phyloP scores from a whole-genome alignment of 1,140 invertebrate species.

The Aphelenchoides fujianensis region DNA sequence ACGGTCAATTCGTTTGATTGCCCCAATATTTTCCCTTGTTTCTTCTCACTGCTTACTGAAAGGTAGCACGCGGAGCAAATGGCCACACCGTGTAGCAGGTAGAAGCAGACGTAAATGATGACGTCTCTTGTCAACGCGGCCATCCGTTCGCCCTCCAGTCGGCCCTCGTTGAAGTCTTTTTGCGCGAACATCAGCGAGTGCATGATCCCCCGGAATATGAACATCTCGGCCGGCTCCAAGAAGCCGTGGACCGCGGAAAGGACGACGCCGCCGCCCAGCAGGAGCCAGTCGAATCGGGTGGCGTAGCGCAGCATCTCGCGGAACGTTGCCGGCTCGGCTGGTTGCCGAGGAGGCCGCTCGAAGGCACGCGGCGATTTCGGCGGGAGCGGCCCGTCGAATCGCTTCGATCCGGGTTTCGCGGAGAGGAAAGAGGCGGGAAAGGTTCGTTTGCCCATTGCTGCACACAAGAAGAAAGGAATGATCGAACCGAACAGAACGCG shows the following conservation, averaged over 20 bases:
- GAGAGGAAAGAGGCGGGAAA: not conserved
- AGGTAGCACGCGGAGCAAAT: not conserved
- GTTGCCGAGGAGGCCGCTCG: too few relatives aligned
- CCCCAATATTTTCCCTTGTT: too few relatives aligned
- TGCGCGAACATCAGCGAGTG: not conserved
- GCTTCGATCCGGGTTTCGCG: not conserved
- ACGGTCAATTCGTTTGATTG: too few relatives aligned
- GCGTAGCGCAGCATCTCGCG: constrained; percentile 1
- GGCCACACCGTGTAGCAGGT: not conserved
- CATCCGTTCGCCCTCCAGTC: not conserved
- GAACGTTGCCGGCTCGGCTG: not conserved
- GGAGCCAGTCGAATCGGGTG: not conserved
- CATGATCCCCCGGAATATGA: constrained; percentile 15
- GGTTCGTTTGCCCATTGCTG: not conserved
- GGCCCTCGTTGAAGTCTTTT: not conserved
- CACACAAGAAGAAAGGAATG: not conserved
- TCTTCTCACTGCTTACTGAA: not conserved
- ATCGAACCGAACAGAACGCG: not conserved
- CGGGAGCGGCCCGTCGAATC: not conserved
- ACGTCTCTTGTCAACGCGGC: not conserved
- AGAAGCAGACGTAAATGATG: not conserved
- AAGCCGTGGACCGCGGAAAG: not conserved
- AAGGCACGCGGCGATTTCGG: too few relatives aligned
- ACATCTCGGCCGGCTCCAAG: not conserved
- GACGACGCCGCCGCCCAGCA: not conserved